Conservation (phyloP, 2,113 vertebrate species). For the Peucedramus taeniatus region DNA sequence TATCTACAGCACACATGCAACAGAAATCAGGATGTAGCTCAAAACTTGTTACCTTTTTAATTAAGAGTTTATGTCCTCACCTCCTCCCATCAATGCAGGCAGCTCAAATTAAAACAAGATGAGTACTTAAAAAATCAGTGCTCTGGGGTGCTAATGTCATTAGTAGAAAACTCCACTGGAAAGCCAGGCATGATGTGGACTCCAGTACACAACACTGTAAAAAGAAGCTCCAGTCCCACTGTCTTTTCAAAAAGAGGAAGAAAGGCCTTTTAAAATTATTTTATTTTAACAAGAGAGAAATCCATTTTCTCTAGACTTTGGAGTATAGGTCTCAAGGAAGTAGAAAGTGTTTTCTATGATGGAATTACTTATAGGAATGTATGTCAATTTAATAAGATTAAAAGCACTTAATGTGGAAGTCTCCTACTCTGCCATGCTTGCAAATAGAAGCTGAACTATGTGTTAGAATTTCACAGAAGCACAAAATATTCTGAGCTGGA, state of each 20-base stretch:
- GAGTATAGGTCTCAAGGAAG: background rate
- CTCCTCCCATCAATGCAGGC: background rate
- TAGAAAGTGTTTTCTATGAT: background rate
- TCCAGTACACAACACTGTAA: background rate
- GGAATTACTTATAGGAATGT: background rate
- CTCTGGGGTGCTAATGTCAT: background rate
- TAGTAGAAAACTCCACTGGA: background rate
- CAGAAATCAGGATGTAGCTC: background rate
- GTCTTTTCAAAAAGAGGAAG: background rate
- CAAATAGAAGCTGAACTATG: background rate
- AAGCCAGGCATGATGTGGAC: background rate
- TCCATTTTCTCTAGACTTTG: background rate
- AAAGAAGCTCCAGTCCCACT: background rate
- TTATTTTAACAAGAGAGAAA: background rate
- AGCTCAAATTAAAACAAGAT: background rate
- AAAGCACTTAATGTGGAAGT: background rate
- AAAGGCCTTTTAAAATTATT: background rate
- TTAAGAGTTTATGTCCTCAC: background rate
- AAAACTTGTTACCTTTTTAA: background rate
- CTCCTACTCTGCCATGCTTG: background rate
- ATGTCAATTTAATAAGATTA: background rate
- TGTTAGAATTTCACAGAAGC: background rate
- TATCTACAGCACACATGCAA: background rate
- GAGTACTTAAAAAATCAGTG: background rate
- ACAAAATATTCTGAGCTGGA: background rate